phyloP scores from a whole-genome alignment of 2,797 vertebrate species.

The Neopelma chrysocephalum region DNA sequence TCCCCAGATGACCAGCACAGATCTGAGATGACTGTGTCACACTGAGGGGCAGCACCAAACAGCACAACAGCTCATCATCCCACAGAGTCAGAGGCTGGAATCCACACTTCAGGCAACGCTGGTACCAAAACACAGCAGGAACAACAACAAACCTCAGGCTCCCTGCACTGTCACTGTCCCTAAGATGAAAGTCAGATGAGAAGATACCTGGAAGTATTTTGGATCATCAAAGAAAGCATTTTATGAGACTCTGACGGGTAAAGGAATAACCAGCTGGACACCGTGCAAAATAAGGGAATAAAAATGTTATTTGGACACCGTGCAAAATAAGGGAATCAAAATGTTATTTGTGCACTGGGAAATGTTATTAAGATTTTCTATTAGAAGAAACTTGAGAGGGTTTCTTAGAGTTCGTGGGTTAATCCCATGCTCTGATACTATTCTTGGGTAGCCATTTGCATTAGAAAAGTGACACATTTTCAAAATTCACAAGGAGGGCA shows the following conservation, averaged over 20 bases:
- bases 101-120: not conserved
- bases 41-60: not conserved
- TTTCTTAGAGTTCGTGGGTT: not conserved
- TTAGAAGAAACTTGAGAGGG: not conserved
- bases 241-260: not conserved
- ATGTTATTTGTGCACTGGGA: not conserved
- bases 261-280: not conserved
- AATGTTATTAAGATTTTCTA: not conserved
- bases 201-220: not conserved
- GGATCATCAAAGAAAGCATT: not conserved
- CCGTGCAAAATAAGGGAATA: not conserved
- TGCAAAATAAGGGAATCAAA: not conserved
- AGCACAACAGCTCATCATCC: not conserved
- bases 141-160: not conserved
- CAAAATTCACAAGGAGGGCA: not conserved
- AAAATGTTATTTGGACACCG: not conserved
- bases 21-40: not conserved
- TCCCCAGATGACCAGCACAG: not conserved
- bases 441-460: not conserved
- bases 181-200: not conserved
- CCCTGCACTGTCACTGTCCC: not conserved
- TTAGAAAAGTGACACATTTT: not conserved
- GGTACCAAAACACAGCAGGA: not conserved
- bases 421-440: not conserved
- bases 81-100: not conserved